A percentile compares a stretch with the other conserved stretches of the same genome.
Evolutionary conservation across 2,113 vertebrate species (phyloP).

Genomic region (Grammomys surdaster): DNA sequence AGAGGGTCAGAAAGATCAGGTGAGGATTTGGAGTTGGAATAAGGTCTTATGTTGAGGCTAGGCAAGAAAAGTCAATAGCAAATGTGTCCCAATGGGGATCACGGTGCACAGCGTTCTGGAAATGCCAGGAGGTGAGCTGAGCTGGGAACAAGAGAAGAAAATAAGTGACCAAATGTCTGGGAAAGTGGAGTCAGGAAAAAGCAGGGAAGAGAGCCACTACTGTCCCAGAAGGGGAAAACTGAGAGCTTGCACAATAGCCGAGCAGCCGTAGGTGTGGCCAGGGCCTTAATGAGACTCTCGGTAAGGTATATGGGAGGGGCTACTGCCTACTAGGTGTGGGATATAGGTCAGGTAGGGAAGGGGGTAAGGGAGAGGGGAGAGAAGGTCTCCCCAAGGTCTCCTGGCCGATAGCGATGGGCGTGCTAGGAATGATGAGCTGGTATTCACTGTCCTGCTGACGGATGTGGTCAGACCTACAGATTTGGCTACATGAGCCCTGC

Average conservation of each 20-base stretch:
- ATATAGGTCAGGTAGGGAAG: background rate
- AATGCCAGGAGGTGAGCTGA: background rate
- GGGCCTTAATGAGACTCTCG: background rate
- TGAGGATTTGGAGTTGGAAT: background rate
- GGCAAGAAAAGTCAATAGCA: background rate
- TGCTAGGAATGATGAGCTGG: background rate
- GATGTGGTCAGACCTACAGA: no score
- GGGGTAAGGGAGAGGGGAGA: background rate
- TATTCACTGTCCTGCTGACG: no score
- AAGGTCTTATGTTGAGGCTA: background rate
- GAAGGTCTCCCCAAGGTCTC: background rate
- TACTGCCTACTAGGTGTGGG: background rate
- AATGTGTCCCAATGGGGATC: background rate
- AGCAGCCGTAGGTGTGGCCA: background rate
- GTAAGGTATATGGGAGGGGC: no score
- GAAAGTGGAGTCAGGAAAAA: background rate
- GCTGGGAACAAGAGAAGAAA: background rate
- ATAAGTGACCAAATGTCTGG: background rate
- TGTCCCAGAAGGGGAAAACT: background rate
- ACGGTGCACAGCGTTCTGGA: background rate
- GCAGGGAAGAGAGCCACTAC: background rate
- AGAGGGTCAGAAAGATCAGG: background rate
- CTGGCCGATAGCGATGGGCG: no score
- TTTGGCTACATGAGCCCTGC: accelerated
- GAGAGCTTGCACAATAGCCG: accelerated